Evolutionary conservation across 2,113 vertebrate genomes (phyloP).

Genomic region (Amphiprion ocellaris): DNA sequence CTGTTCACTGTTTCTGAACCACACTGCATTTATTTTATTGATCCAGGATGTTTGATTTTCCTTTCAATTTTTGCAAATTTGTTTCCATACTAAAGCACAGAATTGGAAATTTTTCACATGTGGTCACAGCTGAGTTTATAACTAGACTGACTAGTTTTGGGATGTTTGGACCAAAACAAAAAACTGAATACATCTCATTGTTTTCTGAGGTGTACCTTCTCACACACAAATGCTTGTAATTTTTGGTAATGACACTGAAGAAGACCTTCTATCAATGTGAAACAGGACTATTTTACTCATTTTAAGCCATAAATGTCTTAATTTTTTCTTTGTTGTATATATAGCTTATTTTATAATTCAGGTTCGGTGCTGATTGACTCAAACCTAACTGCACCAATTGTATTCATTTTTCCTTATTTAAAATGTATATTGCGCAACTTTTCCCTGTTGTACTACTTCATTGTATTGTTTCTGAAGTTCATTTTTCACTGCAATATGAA

Average conservation of each 20-base stretch:
- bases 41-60: too few species aligned
- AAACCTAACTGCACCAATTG: not conserved
- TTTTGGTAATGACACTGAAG: not conserved
- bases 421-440: not conserved
- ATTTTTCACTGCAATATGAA: too few species aligned
- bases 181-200: not conserved
- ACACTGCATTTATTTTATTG: too few species aligned
- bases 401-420: not conserved
- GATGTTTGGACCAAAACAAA: not conserved
- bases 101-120: too few species aligned
- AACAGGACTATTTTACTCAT: not conserved
- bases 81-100: too few species aligned
- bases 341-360: not conserved
- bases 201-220: not conserved
- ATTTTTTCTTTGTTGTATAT: not conserved
- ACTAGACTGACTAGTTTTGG: not conserved
- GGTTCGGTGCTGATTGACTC: not conserved
- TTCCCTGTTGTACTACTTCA: not conserved
- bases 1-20: too few species aligned
- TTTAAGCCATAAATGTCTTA: conserved; percentile 12
- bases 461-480: not conserved
- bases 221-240: not conserved
- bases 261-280: not conserved
- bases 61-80: too few species aligned
- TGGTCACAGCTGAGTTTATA: too few species aligned